Evolutionary conservation across 92 coral and sea anemone genomes (phyloP).

Genomic region (Umimayanthus kanabou): DNA sequence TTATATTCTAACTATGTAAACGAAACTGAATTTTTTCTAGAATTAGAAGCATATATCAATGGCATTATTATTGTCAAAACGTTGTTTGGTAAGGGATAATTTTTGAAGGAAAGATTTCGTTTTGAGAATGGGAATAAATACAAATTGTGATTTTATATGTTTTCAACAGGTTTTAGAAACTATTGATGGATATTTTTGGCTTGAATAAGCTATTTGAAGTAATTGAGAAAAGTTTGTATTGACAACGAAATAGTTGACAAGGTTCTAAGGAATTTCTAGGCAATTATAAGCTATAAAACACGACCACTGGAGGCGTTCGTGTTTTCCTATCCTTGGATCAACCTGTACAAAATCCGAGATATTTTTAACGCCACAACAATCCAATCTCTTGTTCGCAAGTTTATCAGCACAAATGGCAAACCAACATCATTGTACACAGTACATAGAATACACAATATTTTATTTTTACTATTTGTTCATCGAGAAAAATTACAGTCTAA

Average conservation of each 20-base stretch:
- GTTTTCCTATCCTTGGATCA: not conserved
- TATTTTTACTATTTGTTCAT: not conserved
- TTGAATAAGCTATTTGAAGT: not conserved
- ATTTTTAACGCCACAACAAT: not conserved
- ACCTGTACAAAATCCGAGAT: not conserved
- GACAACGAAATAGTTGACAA: not conserved
- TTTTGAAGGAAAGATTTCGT: conserved; percentile 22
- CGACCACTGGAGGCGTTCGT: not conserved
- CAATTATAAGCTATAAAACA: not conserved
- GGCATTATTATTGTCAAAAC: not conserved
- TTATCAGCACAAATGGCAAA: not conserved
- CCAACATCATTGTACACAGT: not conserved
- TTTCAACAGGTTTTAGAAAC: conserved; percentile 3
- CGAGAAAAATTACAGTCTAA: not conserved
- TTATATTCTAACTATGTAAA: not conserved
- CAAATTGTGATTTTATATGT: conserved; percentile 34
- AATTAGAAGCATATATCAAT: not conserved
- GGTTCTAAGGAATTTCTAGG: conserved; percentile 22
- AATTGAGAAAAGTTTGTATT: conserved; percentile 9
- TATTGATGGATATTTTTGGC: conserved; percentile 21
- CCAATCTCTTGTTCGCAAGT: conserved; percentile 1
- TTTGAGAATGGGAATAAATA: conserved; percentile 7
- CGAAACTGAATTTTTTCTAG: not conserved
- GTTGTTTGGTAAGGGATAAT: conserved; percentile 15
- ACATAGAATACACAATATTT: not conserved